These are phyloP conservation scores for Synanthedon andrenaeformis DNA, from an alignment of 2,888 invertebrate species.

Conservation along the genomic window DNA sequence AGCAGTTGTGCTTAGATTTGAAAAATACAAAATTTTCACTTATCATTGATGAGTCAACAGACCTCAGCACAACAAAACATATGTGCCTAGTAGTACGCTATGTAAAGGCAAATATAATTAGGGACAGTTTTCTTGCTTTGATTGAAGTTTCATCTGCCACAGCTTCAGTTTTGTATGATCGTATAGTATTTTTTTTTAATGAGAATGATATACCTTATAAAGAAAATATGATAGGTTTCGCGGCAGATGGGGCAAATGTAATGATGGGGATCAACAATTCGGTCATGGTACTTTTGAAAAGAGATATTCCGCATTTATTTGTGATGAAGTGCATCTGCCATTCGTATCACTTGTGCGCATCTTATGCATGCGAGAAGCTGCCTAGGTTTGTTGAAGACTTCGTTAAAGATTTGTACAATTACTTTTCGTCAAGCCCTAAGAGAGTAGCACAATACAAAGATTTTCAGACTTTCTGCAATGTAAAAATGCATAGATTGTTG, in stretches of 20 bases:
- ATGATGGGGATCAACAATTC: too few relatives aligned
- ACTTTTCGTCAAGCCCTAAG: slow-evolving; percentile 23
- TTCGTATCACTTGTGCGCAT: slow-evolving; percentile 8
- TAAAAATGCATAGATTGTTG: slow-evolving; percentile 4
- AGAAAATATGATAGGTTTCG: too few relatives aligned
- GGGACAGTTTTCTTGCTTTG: background rate
- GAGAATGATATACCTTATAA: too few relatives aligned
- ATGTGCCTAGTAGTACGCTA: background rate
- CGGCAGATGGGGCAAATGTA: slow-evolving; percentile 29
- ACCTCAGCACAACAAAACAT: background rate
- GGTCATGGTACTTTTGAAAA: too few relatives aligned
- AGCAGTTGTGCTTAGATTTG: background rate
- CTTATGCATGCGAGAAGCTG: slow-evolving; percentile 18
- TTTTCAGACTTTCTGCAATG: slow-evolving; percentile 13
- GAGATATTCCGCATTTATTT: slow-evolving; percentile 22
- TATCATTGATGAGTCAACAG: background rate
- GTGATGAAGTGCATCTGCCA: slow-evolving; percentile 33
- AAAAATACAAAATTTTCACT: background rate
- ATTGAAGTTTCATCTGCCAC: background rate
- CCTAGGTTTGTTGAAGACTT: slow-evolving; percentile 21
- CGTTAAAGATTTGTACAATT: slow-evolving; percentile 18
- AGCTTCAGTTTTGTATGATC: background rate
- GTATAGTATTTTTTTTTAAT: too few relatives aligned
- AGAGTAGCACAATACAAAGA: slow-evolving; percentile 15
- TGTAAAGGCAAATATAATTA: background rate